These are phyloP conservation scores for Mobula birostris DNA, from an alignment of 2,113 vertebrate species.

Conservation along the genomic window DNA sequence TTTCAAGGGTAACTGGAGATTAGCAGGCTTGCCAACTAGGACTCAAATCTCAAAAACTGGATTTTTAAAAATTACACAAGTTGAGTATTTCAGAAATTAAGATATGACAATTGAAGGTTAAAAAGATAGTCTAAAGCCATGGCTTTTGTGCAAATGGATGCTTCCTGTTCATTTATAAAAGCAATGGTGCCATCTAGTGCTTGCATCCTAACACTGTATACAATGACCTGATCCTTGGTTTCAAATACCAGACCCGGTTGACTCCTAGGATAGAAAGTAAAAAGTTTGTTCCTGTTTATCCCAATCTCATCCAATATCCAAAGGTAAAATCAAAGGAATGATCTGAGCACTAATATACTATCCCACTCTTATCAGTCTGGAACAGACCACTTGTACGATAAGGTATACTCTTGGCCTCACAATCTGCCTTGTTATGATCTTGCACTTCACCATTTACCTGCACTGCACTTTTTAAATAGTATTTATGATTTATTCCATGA, in stretches of 20 bases:
- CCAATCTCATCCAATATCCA: not conserved
- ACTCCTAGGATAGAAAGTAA: not conserved
- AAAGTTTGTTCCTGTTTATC: not conserved
- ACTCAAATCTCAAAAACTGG: no score
- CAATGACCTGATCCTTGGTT: not conserved
- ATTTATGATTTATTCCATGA: no score
- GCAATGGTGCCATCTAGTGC: slow-evolving; percentile 29
- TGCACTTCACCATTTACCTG: no score
- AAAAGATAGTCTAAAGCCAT: not conserved
- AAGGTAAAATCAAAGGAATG: not conserved
- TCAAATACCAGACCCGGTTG: not conserved
- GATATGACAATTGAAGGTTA: not conserved
- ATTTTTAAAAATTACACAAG: not conserved
- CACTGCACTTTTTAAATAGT: no score
- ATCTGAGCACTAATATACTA: not conserved
- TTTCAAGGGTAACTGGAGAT: no score
- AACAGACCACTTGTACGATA: no score
- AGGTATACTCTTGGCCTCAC: no score
- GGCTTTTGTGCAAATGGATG: not conserved
- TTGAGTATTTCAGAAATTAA: not conserved
- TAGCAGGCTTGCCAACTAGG: no score
- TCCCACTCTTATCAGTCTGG: no score
- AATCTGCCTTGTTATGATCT: no score
- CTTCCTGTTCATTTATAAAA: not conserved
- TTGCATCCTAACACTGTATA: not conserved